A percentile compares a stretch with the other conserved stretches of the same genome.
phyloP scores from a whole-genome alignment of 23 tunicate genomes.

The Aplidium turbinatum region DNA sequence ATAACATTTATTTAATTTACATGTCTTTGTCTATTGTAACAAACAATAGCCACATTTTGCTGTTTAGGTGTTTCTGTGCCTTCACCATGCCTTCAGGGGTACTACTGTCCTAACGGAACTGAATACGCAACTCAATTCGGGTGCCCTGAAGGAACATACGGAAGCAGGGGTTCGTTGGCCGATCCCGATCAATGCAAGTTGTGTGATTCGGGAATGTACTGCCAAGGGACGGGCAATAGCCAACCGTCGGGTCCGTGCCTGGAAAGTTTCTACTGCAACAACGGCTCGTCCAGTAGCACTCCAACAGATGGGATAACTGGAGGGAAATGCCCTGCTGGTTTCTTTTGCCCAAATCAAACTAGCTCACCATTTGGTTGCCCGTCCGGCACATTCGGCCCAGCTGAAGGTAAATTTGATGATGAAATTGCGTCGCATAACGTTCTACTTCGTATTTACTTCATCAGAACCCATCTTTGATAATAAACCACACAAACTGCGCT shows the following conservation, averaged over 20 bases:
- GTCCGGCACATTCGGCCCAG: slow-evolving; percentile 58
- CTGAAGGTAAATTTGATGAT: slow-evolving; percentile 45
- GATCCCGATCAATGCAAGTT: slow-evolving; percentile 37
- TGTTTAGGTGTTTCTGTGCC: slow-evolving; percentile 62
- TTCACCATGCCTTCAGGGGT: slow-evolving; percentile 56
- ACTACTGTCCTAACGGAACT: slow-evolving; percentile 79
- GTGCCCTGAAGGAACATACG: slow-evolving; percentile 83
- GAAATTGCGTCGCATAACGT: no score
- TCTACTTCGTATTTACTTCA: no score
- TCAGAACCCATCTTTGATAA: no score
- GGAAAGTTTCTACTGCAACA: slow-evolving; percentile 71
- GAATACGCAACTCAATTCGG: slow-evolving; percentile 33
- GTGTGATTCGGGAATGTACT: slow-evolving; percentile 81
- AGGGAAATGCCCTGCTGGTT: slow-evolving; percentile 66
- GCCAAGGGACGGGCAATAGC: slow-evolving; percentile 50
- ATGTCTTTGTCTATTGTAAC: neutral
- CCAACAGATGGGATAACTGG: slow-evolving; percentile 67
- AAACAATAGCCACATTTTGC: no score
- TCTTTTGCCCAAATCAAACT: slow-evolving; percentile 57
- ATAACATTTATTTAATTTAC: neutral
- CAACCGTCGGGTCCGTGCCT: slow-evolving; percentile 51
- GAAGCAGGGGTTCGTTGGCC: neutral
- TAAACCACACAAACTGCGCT: no score
- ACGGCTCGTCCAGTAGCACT: slow-evolving; percentile 22
- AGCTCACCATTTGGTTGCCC: slow-evolving; percentile 50